Conservation (phyloP, 2,888 invertebrate species). For the Tetragnatha montana region DNA sequence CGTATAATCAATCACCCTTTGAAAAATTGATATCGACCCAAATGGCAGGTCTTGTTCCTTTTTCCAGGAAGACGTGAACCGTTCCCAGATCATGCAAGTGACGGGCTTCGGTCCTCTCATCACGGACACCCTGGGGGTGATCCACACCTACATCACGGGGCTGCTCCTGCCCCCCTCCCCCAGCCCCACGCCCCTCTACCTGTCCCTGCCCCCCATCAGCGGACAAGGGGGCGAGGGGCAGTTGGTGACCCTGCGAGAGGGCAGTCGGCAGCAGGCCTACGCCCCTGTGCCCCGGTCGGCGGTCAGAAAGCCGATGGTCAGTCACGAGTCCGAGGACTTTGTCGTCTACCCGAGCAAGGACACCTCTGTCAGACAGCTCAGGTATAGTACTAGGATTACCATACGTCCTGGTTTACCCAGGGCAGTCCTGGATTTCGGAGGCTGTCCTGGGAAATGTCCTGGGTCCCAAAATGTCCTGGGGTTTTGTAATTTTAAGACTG, state of each 20-base stretch:
- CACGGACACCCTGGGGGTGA: conserved; percentile 72
- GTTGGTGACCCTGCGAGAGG: conserved; percentile 47
- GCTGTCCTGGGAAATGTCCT: no score
- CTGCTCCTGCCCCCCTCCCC: conserved; percentile 67
- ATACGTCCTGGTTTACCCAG: no score
- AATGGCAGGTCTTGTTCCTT: neutral
- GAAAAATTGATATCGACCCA: no score
- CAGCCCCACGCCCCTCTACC: conserved; percentile 32
- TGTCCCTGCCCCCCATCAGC: conserved; percentile 64
- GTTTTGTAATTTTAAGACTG: no score
- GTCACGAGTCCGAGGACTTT: conserved; percentile 55
- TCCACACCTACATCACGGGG: conserved; percentile 72
- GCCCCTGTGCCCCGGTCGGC: conserved; percentile 30
- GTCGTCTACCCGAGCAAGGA: conserved; percentile 68
- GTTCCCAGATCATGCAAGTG: conserved; percentile 62
- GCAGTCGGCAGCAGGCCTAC: conserved; percentile 45
- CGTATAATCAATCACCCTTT: no score
- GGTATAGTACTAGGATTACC: no score
- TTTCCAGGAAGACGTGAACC: conserved; percentile 54
- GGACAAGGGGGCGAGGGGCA: conserved; percentile 53
- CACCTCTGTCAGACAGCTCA: conserved; percentile 50
- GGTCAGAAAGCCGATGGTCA: conserved; percentile 4
- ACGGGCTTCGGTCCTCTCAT: conserved; percentile 72
- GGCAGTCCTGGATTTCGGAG: no score
- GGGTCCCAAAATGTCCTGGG: no score